A percentile compares a stretch with the other conserved stretches of the same genome.
Evolutionary conservation across 2,113 vertebrate species (phyloP).

Genomic region (Haemorhous mexicanus): DNA sequence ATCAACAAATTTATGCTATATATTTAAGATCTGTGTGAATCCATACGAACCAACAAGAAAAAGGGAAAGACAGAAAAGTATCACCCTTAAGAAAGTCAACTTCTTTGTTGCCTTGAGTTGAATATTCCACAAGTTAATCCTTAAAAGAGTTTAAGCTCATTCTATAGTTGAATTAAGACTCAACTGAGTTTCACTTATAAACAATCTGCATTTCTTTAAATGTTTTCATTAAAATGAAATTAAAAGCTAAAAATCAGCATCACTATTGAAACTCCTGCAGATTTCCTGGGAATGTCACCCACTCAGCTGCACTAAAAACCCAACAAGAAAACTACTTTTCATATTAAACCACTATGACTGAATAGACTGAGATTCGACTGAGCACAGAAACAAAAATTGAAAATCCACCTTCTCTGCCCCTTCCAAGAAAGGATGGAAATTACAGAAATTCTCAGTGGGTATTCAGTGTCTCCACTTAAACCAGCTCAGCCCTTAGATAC

Average conservation of each 20-base stretch:
- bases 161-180: not conserved
- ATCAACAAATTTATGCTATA: not conserved
- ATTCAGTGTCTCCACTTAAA: conserved; percentile 62
- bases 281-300: not conserved
- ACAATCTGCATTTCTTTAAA: rapidly evolving
- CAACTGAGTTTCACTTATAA: not conserved
- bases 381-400: not conserved
- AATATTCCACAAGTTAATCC: not conserved
- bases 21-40: not conserved
- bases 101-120: not conserved
- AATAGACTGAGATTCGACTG: not conserved
- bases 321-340: not conserved
- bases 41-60: not conserved
- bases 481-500: conserved; percentile 65
- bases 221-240: not conserved
- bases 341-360: not conserved
- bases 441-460: conserved; percentile 54
- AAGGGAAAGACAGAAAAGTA: not conserved
- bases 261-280: not conserved
- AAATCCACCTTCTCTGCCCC: not conserved
- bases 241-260: not conserved
- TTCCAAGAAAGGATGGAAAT: not conserved
- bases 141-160: not conserved
- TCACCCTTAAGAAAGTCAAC: not conserved
- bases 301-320: not conserved